These are phyloP conservation scores for Paramacrobiotus metropolitanus DNA, from an alignment of 1,140 invertebrate genomes.

Conservation along the genomic window DNA sequence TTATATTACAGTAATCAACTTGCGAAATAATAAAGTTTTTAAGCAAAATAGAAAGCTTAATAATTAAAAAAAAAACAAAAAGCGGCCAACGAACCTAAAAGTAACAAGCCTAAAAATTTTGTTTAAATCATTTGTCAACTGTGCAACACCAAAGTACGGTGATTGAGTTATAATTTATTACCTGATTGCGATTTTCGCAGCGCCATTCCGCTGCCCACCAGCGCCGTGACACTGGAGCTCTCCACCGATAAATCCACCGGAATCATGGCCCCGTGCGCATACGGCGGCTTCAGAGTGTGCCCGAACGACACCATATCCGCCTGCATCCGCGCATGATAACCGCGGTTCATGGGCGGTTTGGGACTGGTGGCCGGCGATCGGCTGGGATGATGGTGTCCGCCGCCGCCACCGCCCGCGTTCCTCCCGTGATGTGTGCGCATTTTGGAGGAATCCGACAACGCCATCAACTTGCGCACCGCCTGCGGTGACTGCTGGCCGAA, in stretches of 20 bases:
- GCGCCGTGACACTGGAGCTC: conserved; percentile 67
- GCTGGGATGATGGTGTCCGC: too few species aligned
- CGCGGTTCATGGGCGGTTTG: background rate
- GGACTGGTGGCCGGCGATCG: background rate
- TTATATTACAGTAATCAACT: conserved; percentile 12
- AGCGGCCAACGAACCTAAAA: too few species aligned
- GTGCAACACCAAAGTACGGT: too few species aligned
- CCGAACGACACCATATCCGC: background rate
- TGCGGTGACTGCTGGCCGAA: conserved; percentile 63
- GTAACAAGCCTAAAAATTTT: too few species aligned
- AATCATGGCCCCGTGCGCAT: background rate
- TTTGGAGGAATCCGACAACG: conserved; percentile 53
- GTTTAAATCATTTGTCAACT: too few species aligned
- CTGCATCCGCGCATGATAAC: conserved; percentile 4
- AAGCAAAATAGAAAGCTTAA: too few species aligned
- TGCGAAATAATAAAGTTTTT: too few species aligned
- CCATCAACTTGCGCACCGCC: conserved; percentile 70
- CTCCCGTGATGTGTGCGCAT: conserved; percentile 27
- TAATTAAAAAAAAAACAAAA: too few species aligned
- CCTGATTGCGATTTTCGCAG: conserved; percentile 59
- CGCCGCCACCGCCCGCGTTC: too few species aligned
- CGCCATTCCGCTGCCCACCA: conserved; percentile 53
- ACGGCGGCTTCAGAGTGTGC: background rate
- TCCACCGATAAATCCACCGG: conserved; percentile 74
- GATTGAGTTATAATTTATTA: too few species aligned